Evolutionary conservation across 2,888 invertebrate genomes (phyloP).

Genomic region (Malthinus flaveolus): DNA sequence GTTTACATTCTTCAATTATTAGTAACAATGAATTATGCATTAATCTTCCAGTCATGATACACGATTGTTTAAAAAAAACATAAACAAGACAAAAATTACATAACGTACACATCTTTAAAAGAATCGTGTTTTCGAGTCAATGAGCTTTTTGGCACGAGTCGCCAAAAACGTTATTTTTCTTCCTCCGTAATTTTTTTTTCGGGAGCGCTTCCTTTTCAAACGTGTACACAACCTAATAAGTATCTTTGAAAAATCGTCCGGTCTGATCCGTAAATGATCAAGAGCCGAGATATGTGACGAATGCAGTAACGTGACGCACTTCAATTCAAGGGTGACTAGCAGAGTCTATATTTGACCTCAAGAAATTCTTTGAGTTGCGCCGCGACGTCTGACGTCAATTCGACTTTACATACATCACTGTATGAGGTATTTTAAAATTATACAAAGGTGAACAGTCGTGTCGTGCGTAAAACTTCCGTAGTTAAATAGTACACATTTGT

Average conservation of each 20-base stretch:
- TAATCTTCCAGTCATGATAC: too few species aligned
- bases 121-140: not conserved
- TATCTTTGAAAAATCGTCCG: not conserved
- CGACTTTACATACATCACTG: conserved; percentile 12
- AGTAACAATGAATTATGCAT: too few species aligned
- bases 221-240: not conserved
- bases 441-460: conserved; percentile 23
- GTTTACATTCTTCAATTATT: too few species aligned
- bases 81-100: too few species aligned
- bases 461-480: conserved; percentile 4
- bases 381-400: conserved; percentile 23
- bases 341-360: conserved; percentile 25
- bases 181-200: too few species aligned
- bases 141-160: conserved; percentile 4
- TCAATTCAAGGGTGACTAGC: conserved; percentile 20
- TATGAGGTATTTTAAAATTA: conserved; percentile 4
- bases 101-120: too few species aligned
- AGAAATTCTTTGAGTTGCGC: conserved; percentile 18
- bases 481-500: too few species aligned
- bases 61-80: too few species aligned
- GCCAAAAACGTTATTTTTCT: not conserved
- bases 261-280: conserved; percentile 9
- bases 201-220: too few species aligned
- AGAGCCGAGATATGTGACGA: conserved; percentile 24
- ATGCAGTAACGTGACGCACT: conserved; percentile 19